These are phyloP conservation scores for Alectoris magna DNA, from an alignment of 2,797 vertebrate genomes.

Conservation along the genomic window DNA sequence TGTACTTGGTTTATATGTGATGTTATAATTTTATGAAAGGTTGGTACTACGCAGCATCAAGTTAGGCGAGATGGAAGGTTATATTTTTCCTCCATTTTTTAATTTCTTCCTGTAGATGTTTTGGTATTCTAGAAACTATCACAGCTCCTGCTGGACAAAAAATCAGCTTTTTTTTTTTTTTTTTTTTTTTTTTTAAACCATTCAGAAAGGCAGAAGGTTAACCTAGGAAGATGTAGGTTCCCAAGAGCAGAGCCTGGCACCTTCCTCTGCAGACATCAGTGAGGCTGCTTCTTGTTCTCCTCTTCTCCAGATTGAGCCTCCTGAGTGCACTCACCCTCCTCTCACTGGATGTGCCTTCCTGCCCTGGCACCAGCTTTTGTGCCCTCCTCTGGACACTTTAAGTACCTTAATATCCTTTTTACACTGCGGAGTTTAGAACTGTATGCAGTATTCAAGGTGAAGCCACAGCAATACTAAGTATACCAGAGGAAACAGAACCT, in stretches of 20 bases:
- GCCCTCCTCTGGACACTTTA: not conserved
- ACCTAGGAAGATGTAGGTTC: not conserved
- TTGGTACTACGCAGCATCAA: not conserved
- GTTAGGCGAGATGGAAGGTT: not conserved
- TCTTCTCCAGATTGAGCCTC: not conserved
- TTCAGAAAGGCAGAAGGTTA: not conserved
- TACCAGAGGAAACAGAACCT: not conserved
- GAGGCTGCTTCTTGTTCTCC: not conserved
- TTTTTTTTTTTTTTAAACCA: not conserved
- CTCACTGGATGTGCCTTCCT: not conserved
- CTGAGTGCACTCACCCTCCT: not conserved
- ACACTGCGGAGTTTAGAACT: not conserved
- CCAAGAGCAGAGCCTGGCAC: not conserved
- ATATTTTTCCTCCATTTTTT: not conserved
- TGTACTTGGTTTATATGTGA: not conserved
- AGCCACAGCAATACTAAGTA: not conserved
- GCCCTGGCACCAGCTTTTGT: not conserved
- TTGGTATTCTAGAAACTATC: not conserved
- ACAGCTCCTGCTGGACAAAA: not conserved
- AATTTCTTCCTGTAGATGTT: not conserved
- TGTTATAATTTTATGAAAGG: not conserved
- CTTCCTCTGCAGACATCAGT: not conserved
- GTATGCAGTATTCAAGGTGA: not conserved
- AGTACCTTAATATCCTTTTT: not conserved
- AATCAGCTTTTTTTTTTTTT: not conserved